Conservation (phyloP, 2,113 vertebrate genomes). For the Perca fluviatilis region DNA sequence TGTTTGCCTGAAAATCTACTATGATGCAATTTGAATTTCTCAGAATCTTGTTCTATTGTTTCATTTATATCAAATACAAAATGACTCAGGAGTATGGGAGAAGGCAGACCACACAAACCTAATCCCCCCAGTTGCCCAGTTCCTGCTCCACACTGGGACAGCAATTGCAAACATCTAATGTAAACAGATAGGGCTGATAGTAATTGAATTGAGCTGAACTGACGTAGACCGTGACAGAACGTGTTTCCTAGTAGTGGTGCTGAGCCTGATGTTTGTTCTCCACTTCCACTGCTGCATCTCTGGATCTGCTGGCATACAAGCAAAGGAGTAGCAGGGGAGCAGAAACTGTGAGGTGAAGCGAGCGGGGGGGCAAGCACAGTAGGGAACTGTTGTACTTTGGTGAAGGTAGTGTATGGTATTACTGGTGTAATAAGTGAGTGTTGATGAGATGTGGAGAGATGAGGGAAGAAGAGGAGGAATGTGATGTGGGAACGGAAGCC, state of each 20-base stretch:
- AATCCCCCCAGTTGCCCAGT: slow-evolving; percentile 1
- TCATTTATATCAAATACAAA: slow-evolving; percentile 49
- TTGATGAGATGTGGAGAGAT: neutral
- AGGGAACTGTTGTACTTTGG: slow-evolving; percentile 7
- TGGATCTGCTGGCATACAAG: slow-evolving; percentile 28
- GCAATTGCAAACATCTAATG: slow-evolving; percentile 62
- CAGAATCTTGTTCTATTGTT: slow-evolving; percentile 36
- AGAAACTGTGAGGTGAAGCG: slow-evolving; percentile 20
- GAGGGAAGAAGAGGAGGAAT: neutral
- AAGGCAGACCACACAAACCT: slow-evolving; percentile 63
- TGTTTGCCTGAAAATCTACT: slow-evolving; percentile 16
- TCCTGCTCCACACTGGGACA: slow-evolving; percentile 57
- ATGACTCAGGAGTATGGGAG: slow-evolving; percentile 20
- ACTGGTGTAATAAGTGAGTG: neutral
- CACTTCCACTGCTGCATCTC: slow-evolving; percentile 44
- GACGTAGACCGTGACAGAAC: slow-evolving; percentile 57
- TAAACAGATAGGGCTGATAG: slow-evolving; percentile 72
- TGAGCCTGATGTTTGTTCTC: slow-evolving; percentile 34
- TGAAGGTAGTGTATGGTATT: neutral
- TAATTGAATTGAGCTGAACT: slow-evolving; percentile 68
- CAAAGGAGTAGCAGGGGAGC: slow-evolving; percentile 14
- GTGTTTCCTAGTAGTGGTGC: slow-evolving; percentile 39
- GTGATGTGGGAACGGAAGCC: neutral
- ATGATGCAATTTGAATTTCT: slow-evolving; percentile 4
- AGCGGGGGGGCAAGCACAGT: slow-evolving; percentile 3